These are phyloP conservation scores for Elymnias hypermnestra DNA, from an alignment of 1,140 invertebrate genomes.

Conservation along the genomic window DNA sequence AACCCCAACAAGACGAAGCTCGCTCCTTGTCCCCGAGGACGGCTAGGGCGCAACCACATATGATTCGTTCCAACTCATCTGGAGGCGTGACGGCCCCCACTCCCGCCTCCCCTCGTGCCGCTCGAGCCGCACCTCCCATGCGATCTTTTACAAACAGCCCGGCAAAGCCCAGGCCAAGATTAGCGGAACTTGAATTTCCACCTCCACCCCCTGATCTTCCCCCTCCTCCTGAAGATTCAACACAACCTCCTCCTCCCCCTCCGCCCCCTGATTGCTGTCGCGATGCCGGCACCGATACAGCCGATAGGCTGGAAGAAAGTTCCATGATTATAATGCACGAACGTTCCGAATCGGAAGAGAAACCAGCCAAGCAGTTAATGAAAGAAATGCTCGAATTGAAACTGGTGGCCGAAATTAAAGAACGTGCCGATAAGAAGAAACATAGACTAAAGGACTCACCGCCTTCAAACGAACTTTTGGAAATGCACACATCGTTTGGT, in stretches of 20 bases:
- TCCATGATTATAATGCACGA: slow-evolving; percentile 6
- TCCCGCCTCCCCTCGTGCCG: slow-evolving; percentile 66
- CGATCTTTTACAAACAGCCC: slow-evolving; percentile 77
- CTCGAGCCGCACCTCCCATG: slow-evolving; percentile 64
- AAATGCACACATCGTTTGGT: slow-evolving; percentile 60
- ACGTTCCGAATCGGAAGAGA: slow-evolving; percentile 46
- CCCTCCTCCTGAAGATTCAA: slow-evolving; percentile 81
- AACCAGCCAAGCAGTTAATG: slow-evolving; percentile 59
- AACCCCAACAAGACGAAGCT: slow-evolving; percentile 70
- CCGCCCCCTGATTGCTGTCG: slow-evolving; percentile 78
- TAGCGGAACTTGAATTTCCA: slow-evolving; percentile 90
- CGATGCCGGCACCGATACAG: slow-evolving; percentile 39
- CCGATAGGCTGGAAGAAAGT: slow-evolving; percentile 38
- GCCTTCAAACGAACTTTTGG: slow-evolving; percentile 48
- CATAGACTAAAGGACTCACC: slow-evolving; percentile 71
- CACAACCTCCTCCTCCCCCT: slow-evolving; percentile 64
- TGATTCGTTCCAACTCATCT: slow-evolving; percentile 90
- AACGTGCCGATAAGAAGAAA: slow-evolving; percentile 81
- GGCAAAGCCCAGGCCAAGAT: slow-evolving; percentile 76
- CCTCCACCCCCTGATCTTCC: slow-evolving; percentile 88
- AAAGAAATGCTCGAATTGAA: slow-evolving; percentile 90
- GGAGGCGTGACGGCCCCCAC: slow-evolving; percentile 82
- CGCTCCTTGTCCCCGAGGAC: slow-evolving; percentile 76
- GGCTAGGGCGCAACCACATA: slow-evolving; percentile 83
- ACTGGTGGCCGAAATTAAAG: slow-evolving; percentile 88